Conservation (phyloP, 2,113 vertebrate genomes). For the Chaenocephalus aceratus region DNA sequence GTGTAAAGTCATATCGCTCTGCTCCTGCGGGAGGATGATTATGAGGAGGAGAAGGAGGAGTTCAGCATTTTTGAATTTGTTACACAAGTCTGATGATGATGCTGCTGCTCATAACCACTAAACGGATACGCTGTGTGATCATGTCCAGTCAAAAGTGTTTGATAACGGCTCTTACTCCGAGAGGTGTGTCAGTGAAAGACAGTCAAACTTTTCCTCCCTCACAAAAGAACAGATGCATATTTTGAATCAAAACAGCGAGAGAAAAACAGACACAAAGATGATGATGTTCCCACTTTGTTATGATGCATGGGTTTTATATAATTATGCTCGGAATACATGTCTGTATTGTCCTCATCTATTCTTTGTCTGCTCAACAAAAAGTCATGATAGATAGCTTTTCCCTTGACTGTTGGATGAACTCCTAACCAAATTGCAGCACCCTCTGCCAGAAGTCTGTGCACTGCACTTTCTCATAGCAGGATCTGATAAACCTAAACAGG, state of each 20-base stretch:
- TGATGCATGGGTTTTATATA: neutral
- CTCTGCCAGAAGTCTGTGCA: conserved; percentile 37
- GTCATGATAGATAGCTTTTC: conserved; percentile 47
- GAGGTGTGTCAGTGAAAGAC: neutral
- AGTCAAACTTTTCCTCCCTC: neutral
- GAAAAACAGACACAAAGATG: neutral
- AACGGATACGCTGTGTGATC: conserved; percentile 34
- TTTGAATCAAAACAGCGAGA: neutral
- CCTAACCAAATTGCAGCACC: conserved; percentile 47
- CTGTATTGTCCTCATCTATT: neutral
- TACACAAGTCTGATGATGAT: conserved; percentile 64
- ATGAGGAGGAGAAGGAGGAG: conserved; percentile 80
- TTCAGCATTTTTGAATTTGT: conserved; percentile 66
- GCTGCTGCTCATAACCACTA: conserved; percentile 69
- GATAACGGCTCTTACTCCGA: conserved; percentile 29
- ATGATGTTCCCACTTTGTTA: neutral
- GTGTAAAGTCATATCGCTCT: conserved; percentile 70
- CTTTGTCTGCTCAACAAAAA: conserved; percentile 18
- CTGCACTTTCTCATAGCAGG: conserved; percentile 54
- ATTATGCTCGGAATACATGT: neutral
- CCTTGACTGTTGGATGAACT: conserved; percentile 71
- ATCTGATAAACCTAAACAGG: conserved; percentile 56
- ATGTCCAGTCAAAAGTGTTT: conserved; percentile 28
- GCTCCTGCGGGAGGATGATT: conserved; percentile 56
- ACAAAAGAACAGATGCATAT: neutral